A percentile compares a stretch with the other conserved stretches of the same genome.
Evolutionary conservation across 1,140 invertebrate species (phyloP).

Genomic region (Thaumatotibia leucotreta): DNA sequence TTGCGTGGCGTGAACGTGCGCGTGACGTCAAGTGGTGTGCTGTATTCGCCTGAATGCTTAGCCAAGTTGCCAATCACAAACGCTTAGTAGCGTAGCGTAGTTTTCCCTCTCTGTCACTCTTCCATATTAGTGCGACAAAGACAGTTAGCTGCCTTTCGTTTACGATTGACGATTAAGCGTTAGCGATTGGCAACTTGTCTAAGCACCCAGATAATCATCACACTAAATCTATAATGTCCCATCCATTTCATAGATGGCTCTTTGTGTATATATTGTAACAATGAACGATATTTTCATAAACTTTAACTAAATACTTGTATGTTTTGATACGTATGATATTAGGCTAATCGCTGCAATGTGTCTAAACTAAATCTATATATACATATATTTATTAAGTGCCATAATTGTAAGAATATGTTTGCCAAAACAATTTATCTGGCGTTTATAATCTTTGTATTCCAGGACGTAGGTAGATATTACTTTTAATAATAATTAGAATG

Average conservation of each 20-base stretch:
- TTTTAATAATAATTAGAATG: neutral
- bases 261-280: neutral
- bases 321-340: neutral
- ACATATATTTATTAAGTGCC: neutral
- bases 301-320: neutral
- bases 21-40: too few relatives aligned
- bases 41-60: too few relatives aligned
- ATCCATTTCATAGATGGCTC: neutral
- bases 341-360: neutral
- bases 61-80: too few relatives aligned
- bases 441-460: neutral
- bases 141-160: too few relatives aligned
- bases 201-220: too few relatives aligned
- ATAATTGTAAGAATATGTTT: neutral
- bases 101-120: too few relatives aligned
- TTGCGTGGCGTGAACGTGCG: too few relatives aligned
- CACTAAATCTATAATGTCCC: too few relatives aligned
- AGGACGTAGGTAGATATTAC: neutral
- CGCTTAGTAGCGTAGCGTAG: too few relatives aligned
- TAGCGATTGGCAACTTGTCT: too few relatives aligned
- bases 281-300: neutral
- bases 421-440: neutral
- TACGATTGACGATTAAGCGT: too few relatives aligned
- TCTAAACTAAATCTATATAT: neutral
- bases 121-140: too few relatives aligned